Conservation (phyloP, 2,888 invertebrate species). For the Sycophila texana region DNA sequence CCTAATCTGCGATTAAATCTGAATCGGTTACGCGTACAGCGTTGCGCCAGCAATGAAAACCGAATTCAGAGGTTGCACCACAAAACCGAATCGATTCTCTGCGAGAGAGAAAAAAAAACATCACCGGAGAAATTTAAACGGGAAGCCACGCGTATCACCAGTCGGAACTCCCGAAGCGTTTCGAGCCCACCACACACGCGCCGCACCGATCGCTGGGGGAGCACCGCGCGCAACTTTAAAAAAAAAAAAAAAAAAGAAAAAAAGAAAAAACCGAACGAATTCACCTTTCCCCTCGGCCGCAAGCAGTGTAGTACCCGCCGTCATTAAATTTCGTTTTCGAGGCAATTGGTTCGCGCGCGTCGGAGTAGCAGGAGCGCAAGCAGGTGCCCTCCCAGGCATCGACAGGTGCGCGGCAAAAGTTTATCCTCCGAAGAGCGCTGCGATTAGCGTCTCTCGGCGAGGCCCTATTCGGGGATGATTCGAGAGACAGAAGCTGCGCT, state of each 20-base stretch:
- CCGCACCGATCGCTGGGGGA: neutral
- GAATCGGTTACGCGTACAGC: neutral
- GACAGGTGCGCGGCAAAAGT: conserved; percentile 44
- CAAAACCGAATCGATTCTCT: conserved; percentile 17
- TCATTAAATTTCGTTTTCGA: conserved; percentile 51
- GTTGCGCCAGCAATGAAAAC: neutral
- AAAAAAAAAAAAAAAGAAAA: neutral
- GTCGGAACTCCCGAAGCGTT: conserved; percentile 14
- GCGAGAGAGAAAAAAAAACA: neutral
- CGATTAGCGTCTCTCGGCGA: conserved; percentile 17
- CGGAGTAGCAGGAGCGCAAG: neutral
- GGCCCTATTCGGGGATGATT: conserved; percentile 35
- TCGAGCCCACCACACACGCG: neutral
- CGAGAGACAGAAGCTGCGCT: conserved; percentile 32
- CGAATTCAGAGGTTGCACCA: neutral
- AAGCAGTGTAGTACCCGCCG: conserved; percentile 5
- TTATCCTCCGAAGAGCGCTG: conserved; percentile 14
- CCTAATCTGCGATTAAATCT: neutral
- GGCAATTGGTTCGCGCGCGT: conserved; percentile 18
- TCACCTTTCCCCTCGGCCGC: neutral
- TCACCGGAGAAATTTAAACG: conserved; percentile 15
- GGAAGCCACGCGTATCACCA: conserved; percentile 32
- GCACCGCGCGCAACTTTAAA: neutral
- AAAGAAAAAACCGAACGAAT: conserved; percentile 9
- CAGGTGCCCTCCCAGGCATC: conserved; percentile 32